A percentile compares a stretch with the other conserved stretches of the same genome.
phyloP scores from a whole-genome alignment of 2,888 invertebrate species.

The Lasioglossum calceatum region DNA sequence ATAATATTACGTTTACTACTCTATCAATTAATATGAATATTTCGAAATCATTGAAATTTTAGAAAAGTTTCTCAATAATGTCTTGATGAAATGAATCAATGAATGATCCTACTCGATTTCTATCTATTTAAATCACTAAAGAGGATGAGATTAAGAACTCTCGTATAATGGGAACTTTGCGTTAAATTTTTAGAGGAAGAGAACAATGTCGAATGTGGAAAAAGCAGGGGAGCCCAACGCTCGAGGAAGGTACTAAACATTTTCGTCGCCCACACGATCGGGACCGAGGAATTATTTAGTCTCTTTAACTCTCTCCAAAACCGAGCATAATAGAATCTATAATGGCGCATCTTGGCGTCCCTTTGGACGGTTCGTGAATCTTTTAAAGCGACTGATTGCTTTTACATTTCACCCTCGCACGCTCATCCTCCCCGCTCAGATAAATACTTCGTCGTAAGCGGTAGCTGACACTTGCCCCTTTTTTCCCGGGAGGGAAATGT shows the following conservation, averaged over 20 bases:
- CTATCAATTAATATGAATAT: no score
- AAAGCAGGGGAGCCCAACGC: background rate
- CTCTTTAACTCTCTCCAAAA: conserved; percentile 50
- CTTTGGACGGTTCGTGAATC: conserved; percentile 60
- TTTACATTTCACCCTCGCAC: conserved; percentile 58
- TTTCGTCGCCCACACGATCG: conserved; percentile 29
- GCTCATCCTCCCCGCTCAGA: conserved; percentile 35
- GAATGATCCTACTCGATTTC: background rate
- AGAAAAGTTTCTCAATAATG: background rate
- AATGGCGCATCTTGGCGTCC: conserved; percentile 52
- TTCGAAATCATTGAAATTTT: no score
- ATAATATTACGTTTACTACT: no score
- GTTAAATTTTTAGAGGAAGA: background rate
- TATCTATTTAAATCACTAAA: background rate
- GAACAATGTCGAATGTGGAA: background rate
- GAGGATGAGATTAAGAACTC: background rate
- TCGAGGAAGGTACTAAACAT: conserved; percentile 36
- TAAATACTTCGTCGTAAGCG: conserved; percentile 58
- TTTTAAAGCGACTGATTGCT: conserved; percentile 63
- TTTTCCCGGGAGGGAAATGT: conserved; percentile 20
- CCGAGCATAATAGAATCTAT: conserved; percentile 58
- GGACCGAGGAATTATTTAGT: conserved; percentile 52
- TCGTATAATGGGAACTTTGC: background rate
- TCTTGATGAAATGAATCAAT: background rate
- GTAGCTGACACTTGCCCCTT: conserved; percentile 45